phyloP scores from a whole-genome alignment of 2,113 vertebrate genomes.

The Nipponia nippon region DNA sequence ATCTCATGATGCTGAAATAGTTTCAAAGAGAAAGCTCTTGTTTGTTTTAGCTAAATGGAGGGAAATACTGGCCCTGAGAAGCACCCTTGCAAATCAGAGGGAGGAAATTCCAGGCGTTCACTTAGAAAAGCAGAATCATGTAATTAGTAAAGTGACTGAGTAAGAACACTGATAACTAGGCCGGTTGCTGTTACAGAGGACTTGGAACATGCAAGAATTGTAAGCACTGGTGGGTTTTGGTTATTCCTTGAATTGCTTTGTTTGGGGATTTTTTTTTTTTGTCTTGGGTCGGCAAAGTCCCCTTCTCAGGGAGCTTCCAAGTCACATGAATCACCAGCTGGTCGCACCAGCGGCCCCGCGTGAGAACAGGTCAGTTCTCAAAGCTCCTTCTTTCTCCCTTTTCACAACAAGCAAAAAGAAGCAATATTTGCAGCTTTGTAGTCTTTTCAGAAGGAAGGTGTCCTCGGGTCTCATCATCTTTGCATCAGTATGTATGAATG shows the following conservation, averaged over 20 bases:
- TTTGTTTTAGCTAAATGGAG: conserved; percentile 50
- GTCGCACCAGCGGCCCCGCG: neutral
- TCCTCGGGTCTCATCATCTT: neutral
- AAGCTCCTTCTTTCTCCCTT: neutral
- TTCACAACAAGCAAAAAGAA: neutral
- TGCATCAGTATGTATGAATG: neutral
- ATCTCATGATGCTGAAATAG: conserved; percentile 23
- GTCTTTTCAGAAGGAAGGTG: neutral
- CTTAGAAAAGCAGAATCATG: neutral
- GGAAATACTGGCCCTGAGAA: conserved; percentile 42
- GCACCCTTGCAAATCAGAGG: neutral
- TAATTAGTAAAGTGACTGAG: neutral
- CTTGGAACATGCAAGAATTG: neutral
- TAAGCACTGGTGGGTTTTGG: neutral
- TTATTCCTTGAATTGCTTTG: neutral
- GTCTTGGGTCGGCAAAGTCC: neutral
- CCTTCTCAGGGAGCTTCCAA: neutral
- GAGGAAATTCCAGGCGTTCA: conserved; percentile 41
- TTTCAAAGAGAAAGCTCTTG: conserved; percentile 25
- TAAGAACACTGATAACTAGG: neutral
- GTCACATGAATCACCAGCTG: neutral
- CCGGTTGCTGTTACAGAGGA: neutral
- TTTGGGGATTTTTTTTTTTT: neutral
- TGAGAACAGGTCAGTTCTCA: neutral
- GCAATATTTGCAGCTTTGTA: neutral